Percentiles rank a stretch among this genome's conserved stretches.
phyloP scores from a whole-genome alignment of 2,797 vertebrate genomes.

The Pseudochaenichthys georgianus region DNA sequence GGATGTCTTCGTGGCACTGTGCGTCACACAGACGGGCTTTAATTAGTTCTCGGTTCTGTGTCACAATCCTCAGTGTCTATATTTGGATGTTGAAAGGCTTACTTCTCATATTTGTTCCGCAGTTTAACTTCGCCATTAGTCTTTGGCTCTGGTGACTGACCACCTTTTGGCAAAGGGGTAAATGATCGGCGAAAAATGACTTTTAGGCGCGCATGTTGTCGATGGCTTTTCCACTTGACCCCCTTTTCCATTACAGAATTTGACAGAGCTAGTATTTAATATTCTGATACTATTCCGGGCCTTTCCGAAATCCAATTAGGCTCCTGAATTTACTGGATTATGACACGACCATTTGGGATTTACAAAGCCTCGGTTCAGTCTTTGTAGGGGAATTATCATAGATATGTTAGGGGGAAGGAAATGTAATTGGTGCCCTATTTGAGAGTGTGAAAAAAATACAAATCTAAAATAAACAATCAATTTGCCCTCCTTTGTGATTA shows the following conservation, averaged over 20 bases:
- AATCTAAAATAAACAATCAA: conserved; percentile 16
- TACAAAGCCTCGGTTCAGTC: conserved; percentile 65
- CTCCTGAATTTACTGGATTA: conserved; percentile 79
- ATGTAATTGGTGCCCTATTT: conserved; percentile 52
- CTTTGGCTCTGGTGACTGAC: conserved; percentile 73
- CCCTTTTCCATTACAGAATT: conserved; percentile 75
- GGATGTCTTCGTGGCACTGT: conserved; percentile 36
- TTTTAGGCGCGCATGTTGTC: conserved; percentile 57
- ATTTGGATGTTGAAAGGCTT: conserved; percentile 69
- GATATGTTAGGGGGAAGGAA: conserved; percentile 55
- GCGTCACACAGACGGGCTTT: conserved; percentile 63
- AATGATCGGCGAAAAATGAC: conserved; percentile 67
- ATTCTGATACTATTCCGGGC: conserved; percentile 76
- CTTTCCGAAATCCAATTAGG: conserved; percentile 84
- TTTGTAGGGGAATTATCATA: conserved; percentile 65
- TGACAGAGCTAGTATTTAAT: conserved; percentile 80
- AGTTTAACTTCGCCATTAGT: conserved; percentile 76
- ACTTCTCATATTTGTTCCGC: conserved; percentile 74
- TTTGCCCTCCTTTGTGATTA: conserved; percentile 18
- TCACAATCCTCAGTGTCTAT: conserved; percentile 69
- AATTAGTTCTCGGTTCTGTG: conserved; percentile 73
- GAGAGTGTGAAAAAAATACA: conserved; percentile 30
- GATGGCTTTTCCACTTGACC: conserved; percentile 78
- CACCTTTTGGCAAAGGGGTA: conserved; percentile 69
- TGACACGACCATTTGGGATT: conserved; percentile 73